Evolutionary conservation across 2,797 vertebrate genomes (phyloP), one percentile per base, ranked within the genome.

Genomic region (Phrynocephalus vlangalii): DNA sequence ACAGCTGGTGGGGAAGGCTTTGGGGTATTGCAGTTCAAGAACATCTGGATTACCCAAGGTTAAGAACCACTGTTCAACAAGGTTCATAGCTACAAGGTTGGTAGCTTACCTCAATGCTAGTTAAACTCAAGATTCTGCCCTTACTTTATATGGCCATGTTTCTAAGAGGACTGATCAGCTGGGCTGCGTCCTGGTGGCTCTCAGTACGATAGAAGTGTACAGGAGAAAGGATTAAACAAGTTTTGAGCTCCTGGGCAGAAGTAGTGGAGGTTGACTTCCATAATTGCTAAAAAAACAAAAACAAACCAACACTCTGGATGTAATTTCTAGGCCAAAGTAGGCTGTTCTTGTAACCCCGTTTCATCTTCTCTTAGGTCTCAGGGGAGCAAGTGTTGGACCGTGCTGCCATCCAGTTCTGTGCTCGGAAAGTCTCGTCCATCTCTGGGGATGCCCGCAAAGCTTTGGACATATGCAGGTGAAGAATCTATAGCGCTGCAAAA

Each of bases 401-500:
- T 0, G 95, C 97, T 0, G 99, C 99, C 0, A 94, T 99, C 90
- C 98, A 99, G 97, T 99, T 99, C 94, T 99, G 99, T 48, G 98
- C 98, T 92, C 96, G 98, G 9, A 99, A 99, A 92, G 98, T 99
- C 84, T 98, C 99, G 0, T 98, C 99, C 0, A 97, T 99, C 67
- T 99, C 98, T 0, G 99, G 99, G 90, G 99, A 99, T 0, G 98
- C 98, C 56, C 97, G 99, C 30, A 99, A 99, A 91, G 99, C 98
- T 0, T 94, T 99, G 63, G 98, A 99, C 84, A 96, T 99, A 94
- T 99, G 99, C 97, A 98, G 99, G 98, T 98, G 94, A 90, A 80
- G 82, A 82, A 88, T 56, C n/a, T 89, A 44, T 72, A 56, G 79
- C 28, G 22, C 85, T 87, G 92, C 91, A 89, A 91, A 92, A 92